phyloP scores from a whole-genome alignment of 2,888 invertebrate species.

The Conus canariensis region DNA sequence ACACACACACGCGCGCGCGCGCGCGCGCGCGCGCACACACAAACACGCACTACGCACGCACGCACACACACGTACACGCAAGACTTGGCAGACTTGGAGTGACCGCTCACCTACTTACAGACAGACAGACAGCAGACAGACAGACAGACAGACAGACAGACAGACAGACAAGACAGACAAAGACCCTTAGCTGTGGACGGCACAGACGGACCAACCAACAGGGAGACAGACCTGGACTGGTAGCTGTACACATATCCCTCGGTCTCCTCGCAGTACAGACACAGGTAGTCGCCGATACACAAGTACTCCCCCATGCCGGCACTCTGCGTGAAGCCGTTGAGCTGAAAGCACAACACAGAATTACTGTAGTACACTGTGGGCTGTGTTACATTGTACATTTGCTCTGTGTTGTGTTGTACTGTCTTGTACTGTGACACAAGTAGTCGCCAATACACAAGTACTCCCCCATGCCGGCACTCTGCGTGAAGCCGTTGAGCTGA shows the following conservation, averaged over 20 bases:
- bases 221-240: constrained; percentile 69
- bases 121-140: not conserved
- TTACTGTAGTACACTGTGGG: not conserved
- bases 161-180: constrained; percentile 10
- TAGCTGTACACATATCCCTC: constrained; percentile 78
- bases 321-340: constrained; percentile 70
- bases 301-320: constrained; percentile 76
- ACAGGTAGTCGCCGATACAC: constrained; percentile 77
- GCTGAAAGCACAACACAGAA: constrained; percentile 55
- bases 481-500: constrained; percentile 71
- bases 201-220: not conserved
- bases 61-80: constrained; percentile 16
- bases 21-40: not conserved
- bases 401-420: too few species aligned
- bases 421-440: constrained; percentile 59
- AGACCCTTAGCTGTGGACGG: not conserved
- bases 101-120: not conserved
- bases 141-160: not conserved
- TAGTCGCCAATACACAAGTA: constrained; percentile 77
- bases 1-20: not conserved
- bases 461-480: constrained; percentile 73
- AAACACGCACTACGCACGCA: constrained; percentile 1
- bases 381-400: too few species aligned
- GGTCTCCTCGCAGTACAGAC: constrained; percentile 78
- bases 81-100: too few species aligned